Evolutionary conservation across 2,113 vertebrate species (phyloP), one percentile per base, ranked within the genome.

Genomic region (Hippocampus guttulatus): DNA sequence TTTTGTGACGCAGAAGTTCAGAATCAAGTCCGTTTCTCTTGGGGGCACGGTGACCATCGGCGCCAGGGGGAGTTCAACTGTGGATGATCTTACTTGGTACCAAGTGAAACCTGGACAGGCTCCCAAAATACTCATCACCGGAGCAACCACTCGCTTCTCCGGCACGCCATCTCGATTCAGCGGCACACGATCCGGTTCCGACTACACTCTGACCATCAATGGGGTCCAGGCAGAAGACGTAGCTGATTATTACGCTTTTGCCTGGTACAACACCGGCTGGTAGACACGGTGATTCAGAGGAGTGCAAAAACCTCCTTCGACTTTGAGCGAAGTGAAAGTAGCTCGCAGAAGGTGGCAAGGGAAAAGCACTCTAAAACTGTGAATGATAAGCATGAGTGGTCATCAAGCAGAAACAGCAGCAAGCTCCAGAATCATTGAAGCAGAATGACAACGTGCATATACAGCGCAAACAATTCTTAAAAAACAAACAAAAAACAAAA

Each of bases 31-130:
- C 75, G 74, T 67, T 25, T 64, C 49, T 69, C 69, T 80, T 54
- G 78, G 75, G 64, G 73, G 68, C 55, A 78, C 74, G 0, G 78
- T 84, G 69, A 54, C 67, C 58, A 81, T 87, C 70, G 78, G 51
- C 1, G 74, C 79, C 64, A 76, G 30, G 63, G 79, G 72, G 10
- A 84, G 72, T 77, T 73, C 47, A 38, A 5, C 79, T 58, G 73
- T 49, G 47, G 0, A 0, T 72, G 14, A 52, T 73, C 27, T 87
- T 14, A 45, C 30, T 0, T 88, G 85, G 85, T 89, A 88, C 68
- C 83, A 85, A 21, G 83, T 87, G 73, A 91, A 88, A 87, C 64
- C 81, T 45, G 89, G 80, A 71, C 62, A 88, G 54, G 5, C 69
- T 69, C 86, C 85, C 20, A 88, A 90, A 75, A 87, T 74, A 23